Conservation (phyloP, 2,888 invertebrate species). For the Melanostoma scalare region DNA sequence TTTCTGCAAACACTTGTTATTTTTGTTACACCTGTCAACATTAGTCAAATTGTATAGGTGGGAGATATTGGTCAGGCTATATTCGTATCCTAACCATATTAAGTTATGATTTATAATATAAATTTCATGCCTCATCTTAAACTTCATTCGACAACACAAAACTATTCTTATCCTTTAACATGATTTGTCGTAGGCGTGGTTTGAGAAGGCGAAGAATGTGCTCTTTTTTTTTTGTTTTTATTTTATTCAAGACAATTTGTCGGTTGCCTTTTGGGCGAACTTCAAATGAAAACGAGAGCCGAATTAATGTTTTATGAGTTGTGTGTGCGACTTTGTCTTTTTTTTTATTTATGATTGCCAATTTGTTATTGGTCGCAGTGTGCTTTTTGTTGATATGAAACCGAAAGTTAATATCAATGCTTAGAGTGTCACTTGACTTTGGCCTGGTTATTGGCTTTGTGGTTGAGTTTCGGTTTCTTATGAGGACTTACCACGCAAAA, state of each 20-base stretch:
- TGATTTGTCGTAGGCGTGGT: conserved; percentile 24
- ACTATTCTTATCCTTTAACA: conserved; percentile 2
- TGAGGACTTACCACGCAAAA: neutral
- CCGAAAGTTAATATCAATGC: conserved; percentile 20
- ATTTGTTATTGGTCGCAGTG: conserved; percentile 4
- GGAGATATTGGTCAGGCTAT: conserved; percentile 17
- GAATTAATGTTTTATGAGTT: conserved; percentile 29
- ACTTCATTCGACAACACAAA: neutral
- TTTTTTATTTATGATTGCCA: conserved; percentile 10
- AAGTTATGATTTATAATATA: neutral
- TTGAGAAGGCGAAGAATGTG: conserved; percentile 26
- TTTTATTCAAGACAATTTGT: conserved; percentile 28
- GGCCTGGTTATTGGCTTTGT: conserved; percentile 5
- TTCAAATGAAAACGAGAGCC: conserved; percentile 38
- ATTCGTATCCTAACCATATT: too few relatives aligned
- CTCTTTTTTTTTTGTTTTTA: conserved; percentile 9
- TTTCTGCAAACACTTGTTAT: too few relatives aligned
- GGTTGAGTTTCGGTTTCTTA: neutral
- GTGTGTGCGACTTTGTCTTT: conserved; percentile 18
- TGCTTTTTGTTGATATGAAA: neutral
- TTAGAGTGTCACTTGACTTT: conserved; percentile 8
- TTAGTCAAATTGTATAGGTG: too few relatives aligned
- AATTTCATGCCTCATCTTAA: conserved; percentile 26
- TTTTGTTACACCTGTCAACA: too few relatives aligned
- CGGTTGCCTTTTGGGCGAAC: conserved; percentile 20